These are phyloP conservation scores for Cheilosia variabilis DNA, from an alignment of 2,888 invertebrate genomes.

Conservation along the genomic window DNA sequence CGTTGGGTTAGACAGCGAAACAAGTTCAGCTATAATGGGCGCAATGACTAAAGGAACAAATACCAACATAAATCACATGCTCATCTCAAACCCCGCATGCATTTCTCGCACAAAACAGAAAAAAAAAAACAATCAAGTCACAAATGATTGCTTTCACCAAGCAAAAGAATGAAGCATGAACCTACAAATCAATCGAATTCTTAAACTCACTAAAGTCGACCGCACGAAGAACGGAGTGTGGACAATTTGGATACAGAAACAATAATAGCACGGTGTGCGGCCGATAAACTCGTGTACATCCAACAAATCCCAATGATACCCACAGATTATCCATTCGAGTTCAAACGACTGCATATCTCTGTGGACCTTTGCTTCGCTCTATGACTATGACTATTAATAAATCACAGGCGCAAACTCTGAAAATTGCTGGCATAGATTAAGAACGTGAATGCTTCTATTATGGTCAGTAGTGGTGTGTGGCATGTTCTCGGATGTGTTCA, in stretches of 20 bases:
- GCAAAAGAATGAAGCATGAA: conserved; percentile 18
- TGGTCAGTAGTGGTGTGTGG: conserved; percentile 44
- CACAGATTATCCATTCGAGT: conserved; percentile 60
- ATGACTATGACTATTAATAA: conserved; percentile 64
- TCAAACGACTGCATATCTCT: conserved; percentile 60
- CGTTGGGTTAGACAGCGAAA: background rate
- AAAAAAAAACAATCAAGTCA: conserved; percentile 17
- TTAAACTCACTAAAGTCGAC: conserved; percentile 15
- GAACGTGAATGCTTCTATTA: conserved; percentile 27
- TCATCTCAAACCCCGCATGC: background rate
- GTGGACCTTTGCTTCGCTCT: conserved; percentile 40
- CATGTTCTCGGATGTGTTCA: conserved; percentile 56
- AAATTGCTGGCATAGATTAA: conserved; percentile 61
- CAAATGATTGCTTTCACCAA: conserved; percentile 26
- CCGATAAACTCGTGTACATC: conserved; percentile 47
- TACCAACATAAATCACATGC: background rate
- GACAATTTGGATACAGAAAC: conserved; percentile 47
- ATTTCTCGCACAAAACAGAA: conserved; percentile 1
- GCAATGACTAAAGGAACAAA: background rate
- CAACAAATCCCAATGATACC: conserved; percentile 65
- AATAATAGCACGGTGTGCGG: conserved; percentile 50
- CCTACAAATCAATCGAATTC: conserved; percentile 56
- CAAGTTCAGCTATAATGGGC: background rate
- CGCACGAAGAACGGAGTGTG: conserved; percentile 29
- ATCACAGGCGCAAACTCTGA: conserved; percentile 64